Evolutionary conservation across 2,113 vertebrate species (phyloP).

Genomic region (Dolichotis patagonum): DNA sequence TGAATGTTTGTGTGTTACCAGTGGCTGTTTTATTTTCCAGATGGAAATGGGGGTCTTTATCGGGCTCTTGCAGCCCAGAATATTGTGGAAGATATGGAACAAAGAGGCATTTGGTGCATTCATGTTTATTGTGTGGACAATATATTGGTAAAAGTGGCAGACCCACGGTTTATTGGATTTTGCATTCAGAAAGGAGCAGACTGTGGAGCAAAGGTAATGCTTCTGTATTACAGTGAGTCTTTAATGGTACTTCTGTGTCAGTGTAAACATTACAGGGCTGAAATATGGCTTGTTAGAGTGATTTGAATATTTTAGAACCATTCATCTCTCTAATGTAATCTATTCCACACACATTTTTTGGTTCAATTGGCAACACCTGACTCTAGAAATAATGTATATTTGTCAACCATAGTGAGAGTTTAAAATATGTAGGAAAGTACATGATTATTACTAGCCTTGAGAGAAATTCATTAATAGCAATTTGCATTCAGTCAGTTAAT

Average conservation of each 20-base stretch:
- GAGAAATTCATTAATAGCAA: background rate
- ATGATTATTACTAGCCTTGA: background rate
- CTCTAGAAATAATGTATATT: background rate
- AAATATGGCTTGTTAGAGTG: background rate
- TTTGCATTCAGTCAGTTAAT: background rate
- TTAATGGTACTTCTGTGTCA: background rate
- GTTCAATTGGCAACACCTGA: background rate
- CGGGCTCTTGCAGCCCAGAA: conserved; percentile 92
- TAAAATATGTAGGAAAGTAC: background rate
- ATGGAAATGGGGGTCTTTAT: conserved; percentile 98
- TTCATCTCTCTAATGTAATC: background rate
- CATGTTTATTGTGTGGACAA: conserved; percentile 99
- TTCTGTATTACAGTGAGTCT: background rate
- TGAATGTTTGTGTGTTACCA: background rate
- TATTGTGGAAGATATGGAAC: conserved; percentile 93
- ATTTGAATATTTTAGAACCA: background rate
- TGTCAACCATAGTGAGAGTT: background rate
- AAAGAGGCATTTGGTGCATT: conserved; percentile 89
- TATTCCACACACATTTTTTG: background rate
- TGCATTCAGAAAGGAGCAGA: conserved; percentile 95
- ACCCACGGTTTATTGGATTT: conserved; percentile 96
- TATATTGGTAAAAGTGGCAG: conserved; percentile 97
- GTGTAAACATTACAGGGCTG: background rate
- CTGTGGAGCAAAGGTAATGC: conserved; percentile 97
- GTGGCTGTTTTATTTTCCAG: conserved; percentile 81